phyloP scores from a whole-genome alignment of 2,113 vertebrate genomes.

The Orthonyx spaldingii region DNA sequence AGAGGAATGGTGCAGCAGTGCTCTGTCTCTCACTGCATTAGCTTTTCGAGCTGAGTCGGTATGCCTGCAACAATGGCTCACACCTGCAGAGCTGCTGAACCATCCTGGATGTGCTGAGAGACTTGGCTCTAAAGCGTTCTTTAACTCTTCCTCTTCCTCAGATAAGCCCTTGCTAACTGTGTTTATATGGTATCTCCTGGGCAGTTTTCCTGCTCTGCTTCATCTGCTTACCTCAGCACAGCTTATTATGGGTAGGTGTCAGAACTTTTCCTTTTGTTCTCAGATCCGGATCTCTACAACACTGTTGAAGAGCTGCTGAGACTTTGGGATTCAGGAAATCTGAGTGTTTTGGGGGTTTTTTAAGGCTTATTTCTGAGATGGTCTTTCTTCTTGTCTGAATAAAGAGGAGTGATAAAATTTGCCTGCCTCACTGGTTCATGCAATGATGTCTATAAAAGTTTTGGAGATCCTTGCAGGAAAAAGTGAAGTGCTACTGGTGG shows the following conservation, averaged over 20 bases:
- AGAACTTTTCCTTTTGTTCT: background rate
- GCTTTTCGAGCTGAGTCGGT: background rate
- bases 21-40: background rate
- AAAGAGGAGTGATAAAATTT: background rate
- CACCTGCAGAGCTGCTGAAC: background rate
- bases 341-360: background rate
- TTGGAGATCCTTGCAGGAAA: background rate
- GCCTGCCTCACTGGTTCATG: background rate
- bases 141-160: background rate
- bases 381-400: background rate
- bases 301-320: background rate
- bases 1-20: background rate
- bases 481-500: background rate
- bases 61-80: background rate
- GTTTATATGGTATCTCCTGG: background rate
- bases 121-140: accelerated
- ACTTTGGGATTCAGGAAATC: background rate
- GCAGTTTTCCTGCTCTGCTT: background rate
- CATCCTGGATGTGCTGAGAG: background rate
- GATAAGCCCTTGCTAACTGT: background rate
- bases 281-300: background rate
- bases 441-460: background rate
- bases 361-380: background rate
- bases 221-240: background rate
- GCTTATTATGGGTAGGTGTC: background rate